phyloP scores from a whole-genome alignment of 1,140 invertebrate genomes.

The Lepidostoma basale region DNA sequence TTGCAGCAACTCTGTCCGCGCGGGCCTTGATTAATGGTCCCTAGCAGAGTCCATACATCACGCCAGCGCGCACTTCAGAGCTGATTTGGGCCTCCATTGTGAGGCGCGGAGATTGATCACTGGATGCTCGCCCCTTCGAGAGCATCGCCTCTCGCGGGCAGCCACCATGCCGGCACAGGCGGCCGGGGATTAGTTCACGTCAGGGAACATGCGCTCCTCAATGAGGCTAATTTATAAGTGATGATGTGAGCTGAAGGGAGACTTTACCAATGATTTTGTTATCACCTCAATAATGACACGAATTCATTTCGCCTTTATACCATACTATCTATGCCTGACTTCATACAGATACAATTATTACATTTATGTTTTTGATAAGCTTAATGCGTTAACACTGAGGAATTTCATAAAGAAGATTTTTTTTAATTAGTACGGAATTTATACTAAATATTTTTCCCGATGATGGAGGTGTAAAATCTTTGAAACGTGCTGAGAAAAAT shows the following conservation, averaged over 20 bases:
- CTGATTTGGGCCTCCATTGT: constrained; percentile 14
- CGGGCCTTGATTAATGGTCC: constrained; percentile 2
- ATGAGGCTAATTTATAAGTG: constrained; percentile 16
- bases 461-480: no score
- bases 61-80: constrained; percentile 1
- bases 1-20: neutral
- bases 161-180: neutral
- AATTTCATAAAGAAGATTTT: no score
- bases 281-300: no score
- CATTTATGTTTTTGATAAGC: no score
- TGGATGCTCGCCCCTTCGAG: constrained; percentile 12
- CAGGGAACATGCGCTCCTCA: neutral
- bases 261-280: no score
- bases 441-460: no score
- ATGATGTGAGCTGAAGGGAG: neutral
- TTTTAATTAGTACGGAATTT: no score
- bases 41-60: neutral
- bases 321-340: neutral
- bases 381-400: no score
- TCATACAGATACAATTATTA: neutral
- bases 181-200: constrained; percentile 11
- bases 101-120: constrained; percentile 3
- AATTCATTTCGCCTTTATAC: no score
- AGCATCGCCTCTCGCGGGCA: neutral
- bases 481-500: no score